Conservation (phyloP, 2,113 vertebrate genomes). For the Chloropsis cyanopogon region DNA sequence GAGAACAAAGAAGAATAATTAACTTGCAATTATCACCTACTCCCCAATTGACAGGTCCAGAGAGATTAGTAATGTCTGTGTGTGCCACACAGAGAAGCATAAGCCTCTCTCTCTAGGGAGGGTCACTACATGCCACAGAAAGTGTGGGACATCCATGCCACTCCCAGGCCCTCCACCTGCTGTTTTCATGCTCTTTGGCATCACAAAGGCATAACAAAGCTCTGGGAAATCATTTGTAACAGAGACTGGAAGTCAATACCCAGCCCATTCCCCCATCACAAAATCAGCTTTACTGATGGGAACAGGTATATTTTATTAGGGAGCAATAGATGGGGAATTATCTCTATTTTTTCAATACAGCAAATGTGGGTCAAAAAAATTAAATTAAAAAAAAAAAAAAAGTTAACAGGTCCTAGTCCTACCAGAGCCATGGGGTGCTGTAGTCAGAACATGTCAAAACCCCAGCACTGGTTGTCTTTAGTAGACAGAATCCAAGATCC, state of each 20-base stretch:
- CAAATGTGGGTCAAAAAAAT: neutral
- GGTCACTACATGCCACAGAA: neutral
- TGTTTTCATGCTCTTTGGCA: neutral
- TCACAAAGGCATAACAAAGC: neutral
- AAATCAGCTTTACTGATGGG: neutral
- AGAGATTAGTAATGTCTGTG: neutral
- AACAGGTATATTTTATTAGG: neutral
- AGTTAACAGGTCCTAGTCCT: neutral
- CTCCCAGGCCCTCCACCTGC: neutral
- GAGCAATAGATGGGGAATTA: neutral
- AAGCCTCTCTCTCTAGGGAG: neutral
- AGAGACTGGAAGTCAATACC: neutral
- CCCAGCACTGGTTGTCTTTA: neutral
- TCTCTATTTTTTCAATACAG: neutral
- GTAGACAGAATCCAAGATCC: neutral
- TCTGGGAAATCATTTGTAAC: neutral
- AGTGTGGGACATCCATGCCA: neutral
- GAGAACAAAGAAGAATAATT: constrained; percentile 46
- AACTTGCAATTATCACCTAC: constrained; percentile 12
- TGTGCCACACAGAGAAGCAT: neutral
- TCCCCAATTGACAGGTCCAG: neutral
- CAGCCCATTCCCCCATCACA: neutral
- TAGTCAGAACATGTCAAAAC: neutral
- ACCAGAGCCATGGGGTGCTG: neutral
- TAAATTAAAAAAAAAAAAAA: neutral